Conservation (phyloP, 2,888 invertebrate species). For the Aradus depressus region DNA sequence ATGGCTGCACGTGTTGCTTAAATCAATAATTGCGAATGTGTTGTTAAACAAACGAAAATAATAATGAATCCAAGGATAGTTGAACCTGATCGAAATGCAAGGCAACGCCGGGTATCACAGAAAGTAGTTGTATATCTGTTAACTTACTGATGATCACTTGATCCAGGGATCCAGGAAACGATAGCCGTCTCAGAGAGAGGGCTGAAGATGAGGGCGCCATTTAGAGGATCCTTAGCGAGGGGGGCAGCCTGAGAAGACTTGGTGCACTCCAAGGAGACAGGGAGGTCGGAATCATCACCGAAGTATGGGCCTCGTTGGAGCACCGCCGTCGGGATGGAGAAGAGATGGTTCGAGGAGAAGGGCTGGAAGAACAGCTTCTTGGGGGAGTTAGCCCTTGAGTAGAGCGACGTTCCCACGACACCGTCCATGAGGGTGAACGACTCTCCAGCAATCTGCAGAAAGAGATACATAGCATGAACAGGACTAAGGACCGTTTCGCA, state of each 20-base stretch:
- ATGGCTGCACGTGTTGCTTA: too few relatives aligned
- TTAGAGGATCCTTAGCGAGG: slow-evolving; percentile 55
- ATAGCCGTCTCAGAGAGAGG: slow-evolving; percentile 70
- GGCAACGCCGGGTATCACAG: too few relatives aligned
- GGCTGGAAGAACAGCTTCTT: slow-evolving; percentile 56
- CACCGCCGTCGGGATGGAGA: slow-evolving; percentile 62
- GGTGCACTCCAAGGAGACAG: slow-evolving; percentile 64
- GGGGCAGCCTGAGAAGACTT: slow-evolving; percentile 77
- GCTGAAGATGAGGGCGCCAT: slow-evolving; percentile 64
- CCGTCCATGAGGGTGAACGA: slow-evolving; percentile 63
- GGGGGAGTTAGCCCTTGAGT: slow-evolving; percentile 49
- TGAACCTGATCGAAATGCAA: too few relatives aligned
- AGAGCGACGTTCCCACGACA: slow-evolving; percentile 56
- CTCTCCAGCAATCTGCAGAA: slow-evolving; percentile 48
- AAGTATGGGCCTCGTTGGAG: slow-evolving; percentile 57
- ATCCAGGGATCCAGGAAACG: slow-evolving; percentile 66
- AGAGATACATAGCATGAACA: too few relatives aligned
- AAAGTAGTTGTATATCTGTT: too few relatives aligned
- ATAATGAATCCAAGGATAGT: too few relatives aligned
- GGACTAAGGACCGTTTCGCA: too few relatives aligned
- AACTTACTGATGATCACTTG: slow-evolving; percentile 55
- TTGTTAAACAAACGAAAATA: too few relatives aligned
- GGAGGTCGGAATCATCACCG: slow-evolving; percentile 55
- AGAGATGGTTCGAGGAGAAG: slow-evolving; percentile 61
- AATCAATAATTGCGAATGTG: too few relatives aligned